Conservation (phyloP, 2,113 vertebrate species). For the Lepisosteus oculatus region DNA sequence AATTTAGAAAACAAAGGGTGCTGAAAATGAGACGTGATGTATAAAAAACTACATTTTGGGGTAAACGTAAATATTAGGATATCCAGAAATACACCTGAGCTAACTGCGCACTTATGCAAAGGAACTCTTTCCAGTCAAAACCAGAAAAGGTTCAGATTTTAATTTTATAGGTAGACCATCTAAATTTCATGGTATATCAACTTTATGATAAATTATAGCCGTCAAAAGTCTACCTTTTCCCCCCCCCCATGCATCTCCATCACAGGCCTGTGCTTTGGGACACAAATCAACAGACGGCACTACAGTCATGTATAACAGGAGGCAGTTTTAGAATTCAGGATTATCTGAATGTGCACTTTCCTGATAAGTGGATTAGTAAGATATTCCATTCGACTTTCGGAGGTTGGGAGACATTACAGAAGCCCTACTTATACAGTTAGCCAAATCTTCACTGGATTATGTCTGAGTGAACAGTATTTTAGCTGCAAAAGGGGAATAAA, state of each 20-base stretch:
- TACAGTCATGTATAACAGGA: slow-evolving; percentile 29
- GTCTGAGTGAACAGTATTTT: slow-evolving; percentile 28
- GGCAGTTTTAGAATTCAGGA: slow-evolving; percentile 35
- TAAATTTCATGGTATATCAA: slow-evolving; percentile 26
- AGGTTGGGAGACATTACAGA: slow-evolving; percentile 38
- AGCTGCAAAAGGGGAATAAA: neutral
- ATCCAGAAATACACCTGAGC: no score
- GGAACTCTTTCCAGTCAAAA: no score
- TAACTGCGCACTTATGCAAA: no score
- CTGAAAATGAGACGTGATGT: no score
- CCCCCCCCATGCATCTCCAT: neutral
- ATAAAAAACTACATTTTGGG: no score
- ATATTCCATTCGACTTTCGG: slow-evolving; percentile 36
- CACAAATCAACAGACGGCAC: slow-evolving; percentile 21
- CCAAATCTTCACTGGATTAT: slow-evolving; percentile 33
- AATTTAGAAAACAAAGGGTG: no score
- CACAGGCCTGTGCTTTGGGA: neutral
- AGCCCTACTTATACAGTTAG: slow-evolving; percentile 35
- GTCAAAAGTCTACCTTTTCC: slow-evolving; percentile 13
- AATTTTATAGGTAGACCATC: slow-evolving; percentile 25
- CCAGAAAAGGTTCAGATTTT: no score
- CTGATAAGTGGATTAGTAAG: slow-evolving; percentile 51
- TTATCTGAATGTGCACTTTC: slow-evolving; percentile 46
- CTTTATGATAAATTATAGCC: slow-evolving; percentile 17
- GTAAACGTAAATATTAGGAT: no score